Evolutionary conservation across 37 sponge, comb jelly and placozoan species (phyloP).

Genomic region (Diacarnus erythraeanus): DNA sequence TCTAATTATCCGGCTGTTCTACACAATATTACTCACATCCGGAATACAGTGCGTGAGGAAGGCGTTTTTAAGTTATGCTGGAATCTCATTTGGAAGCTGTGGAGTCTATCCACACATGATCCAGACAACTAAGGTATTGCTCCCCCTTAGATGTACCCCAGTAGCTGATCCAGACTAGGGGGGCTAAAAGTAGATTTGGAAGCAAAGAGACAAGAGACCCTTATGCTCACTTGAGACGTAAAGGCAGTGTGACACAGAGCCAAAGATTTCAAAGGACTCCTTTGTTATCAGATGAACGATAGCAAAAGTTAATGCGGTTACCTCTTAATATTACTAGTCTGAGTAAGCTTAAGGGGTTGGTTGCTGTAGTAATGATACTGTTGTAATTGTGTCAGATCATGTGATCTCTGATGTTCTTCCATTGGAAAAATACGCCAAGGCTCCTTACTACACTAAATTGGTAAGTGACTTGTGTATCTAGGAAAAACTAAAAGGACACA

Average conservation of each 20-base stretch:
- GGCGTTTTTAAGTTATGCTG: no score
- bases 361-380: no score
- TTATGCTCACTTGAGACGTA: constrained; percentile 14
- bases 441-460: constrained; percentile 37
- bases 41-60: no score
- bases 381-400: constrained; percentile 18
- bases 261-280: constrained; percentile 17
- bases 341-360: no score
- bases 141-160: not conserved
- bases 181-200: constrained; percentile 25
- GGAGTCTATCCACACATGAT: no score
- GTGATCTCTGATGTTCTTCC: constrained; percentile 27
- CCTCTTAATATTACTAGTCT: constrained; percentile 40
- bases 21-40: no score
- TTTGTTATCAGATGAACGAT: constrained; percentile 38
- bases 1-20: no score
- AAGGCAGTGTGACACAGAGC: constrained; percentile 5
- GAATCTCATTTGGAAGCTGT: no score
- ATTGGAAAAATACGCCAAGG: constrained; percentile 53
- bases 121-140: not conserved
- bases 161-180: constrained; percentile 14
- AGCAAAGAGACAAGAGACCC: constrained; percentile 46
- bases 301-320: not conserved
- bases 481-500: no score
- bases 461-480: no score